These are phyloP conservation scores for Noctua comes DNA, from an alignment of 2,888 invertebrate species.

Conservation along the genomic window DNA sequence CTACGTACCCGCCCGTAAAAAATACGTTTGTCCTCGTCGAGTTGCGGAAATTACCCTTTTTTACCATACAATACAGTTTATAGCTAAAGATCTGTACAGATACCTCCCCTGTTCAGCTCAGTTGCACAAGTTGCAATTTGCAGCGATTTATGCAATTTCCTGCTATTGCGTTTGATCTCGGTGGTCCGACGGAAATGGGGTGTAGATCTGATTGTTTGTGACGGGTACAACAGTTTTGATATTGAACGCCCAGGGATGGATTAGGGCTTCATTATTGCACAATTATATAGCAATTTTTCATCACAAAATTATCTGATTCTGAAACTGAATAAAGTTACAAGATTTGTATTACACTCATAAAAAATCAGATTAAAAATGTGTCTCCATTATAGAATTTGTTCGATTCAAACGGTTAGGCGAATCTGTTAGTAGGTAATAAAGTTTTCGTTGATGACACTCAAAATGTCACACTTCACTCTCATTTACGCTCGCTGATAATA, in stretches of 20 bases:
- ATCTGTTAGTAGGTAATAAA: not conserved
- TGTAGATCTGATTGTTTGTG: constrained; percentile 47
- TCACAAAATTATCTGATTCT: not conserved
- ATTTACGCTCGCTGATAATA: not conserved
- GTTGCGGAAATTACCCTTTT: not conserved
- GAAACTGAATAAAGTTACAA: not conserved
- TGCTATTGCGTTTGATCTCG: constrained; percentile 46
- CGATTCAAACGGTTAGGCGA: not conserved
- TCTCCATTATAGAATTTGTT: not conserved
- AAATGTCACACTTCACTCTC: not conserved
- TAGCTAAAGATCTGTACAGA: not conserved
- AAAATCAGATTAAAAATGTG: not conserved
- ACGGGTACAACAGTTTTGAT: constrained; percentile 30
- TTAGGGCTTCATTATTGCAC: not conserved
- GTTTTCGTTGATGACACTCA: not conserved
- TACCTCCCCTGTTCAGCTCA: not conserved
- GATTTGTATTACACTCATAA: not conserved
- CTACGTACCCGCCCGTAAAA: not conserved
- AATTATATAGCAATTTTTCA: not conserved
- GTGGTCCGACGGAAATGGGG: constrained; percentile 60
- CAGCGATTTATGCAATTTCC: constrained; percentile 38
- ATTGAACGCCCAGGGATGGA: constrained; percentile 48
- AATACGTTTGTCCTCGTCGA: not conserved
- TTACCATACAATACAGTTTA: not conserved
- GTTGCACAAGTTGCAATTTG: constrained; percentile 41